phyloP scores from a whole-genome alignment of 1,140 invertebrate species.

The Hylaeus volcanicus region DNA sequence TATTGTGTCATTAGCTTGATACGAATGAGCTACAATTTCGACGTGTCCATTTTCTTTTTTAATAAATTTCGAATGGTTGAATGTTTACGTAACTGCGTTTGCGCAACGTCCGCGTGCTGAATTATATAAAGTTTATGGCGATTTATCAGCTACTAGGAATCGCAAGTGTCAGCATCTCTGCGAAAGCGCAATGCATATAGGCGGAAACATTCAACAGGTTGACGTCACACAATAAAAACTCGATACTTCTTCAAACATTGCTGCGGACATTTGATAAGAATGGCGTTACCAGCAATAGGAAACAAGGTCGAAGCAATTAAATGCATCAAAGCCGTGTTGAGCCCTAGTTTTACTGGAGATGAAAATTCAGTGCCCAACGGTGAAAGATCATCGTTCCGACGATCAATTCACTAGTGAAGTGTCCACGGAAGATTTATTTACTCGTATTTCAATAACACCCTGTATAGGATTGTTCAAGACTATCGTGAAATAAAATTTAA shows the following conservation, averaged over 20 bases:
- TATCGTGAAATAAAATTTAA: too few species aligned
- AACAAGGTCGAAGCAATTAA: background rate
- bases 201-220: slow-evolving; percentile 32
- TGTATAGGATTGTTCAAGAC: too few species aligned
- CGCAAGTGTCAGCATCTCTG: background rate
- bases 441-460: too few species aligned
- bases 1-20: too few species aligned
- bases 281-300: background rate
- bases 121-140: background rate
- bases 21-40: background rate
- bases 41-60: background rate
- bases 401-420: too few species aligned
- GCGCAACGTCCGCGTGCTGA: background rate
- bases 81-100: background rate
- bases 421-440: too few species aligned
- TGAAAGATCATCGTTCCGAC: too few species aligned
- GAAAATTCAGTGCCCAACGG: too few species aligned
- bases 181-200: background rate
- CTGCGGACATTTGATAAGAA: slow-evolving; percentile 12
- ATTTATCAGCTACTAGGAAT: slow-evolving; percentile 1
- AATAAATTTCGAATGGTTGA: background rate
- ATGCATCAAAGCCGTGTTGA: background rate
- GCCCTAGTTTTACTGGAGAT: too few species aligned
- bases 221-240: slow-evolving; percentile 32
- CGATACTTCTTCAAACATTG: slow-evolving; percentile 35